Evolutionary conservation across 2,888 invertebrate species (phyloP).

Genomic region (Amitus sp.): DNA sequence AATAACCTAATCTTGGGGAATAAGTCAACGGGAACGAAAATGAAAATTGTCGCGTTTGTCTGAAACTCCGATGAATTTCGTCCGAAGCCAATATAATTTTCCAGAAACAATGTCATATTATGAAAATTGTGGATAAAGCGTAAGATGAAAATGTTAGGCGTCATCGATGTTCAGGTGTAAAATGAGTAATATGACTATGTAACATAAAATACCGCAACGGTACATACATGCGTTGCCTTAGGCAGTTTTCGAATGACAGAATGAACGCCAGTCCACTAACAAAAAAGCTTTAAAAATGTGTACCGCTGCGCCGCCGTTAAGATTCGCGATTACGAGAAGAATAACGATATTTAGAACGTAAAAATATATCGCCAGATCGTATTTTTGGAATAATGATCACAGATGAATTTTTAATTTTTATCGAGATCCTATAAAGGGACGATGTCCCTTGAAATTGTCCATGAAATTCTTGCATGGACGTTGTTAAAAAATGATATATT

Average conservation of each 20-base stretch:
- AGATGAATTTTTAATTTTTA: constrained; percentile 15
- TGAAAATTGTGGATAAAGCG: no score
- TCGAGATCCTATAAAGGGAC: constrained; percentile 3
- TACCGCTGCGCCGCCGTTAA: constrained; percentile 37
- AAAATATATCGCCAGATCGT: constrained; percentile 38
- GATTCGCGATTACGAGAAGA: constrained; percentile 25
- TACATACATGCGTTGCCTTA: constrained; percentile 45
- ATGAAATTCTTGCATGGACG: constrained; percentile 10
- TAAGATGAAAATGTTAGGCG: no score
- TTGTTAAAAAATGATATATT: constrained; percentile 9
- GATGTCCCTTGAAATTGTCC: constrained; percentile 8
- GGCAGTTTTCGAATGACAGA: constrained; percentile 46
- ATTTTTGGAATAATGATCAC: constrained; percentile 46
- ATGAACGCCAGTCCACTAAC: constrained; percentile 48
- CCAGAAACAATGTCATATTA: no score
- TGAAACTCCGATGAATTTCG: not conserved
- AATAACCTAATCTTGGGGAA: not conserved
- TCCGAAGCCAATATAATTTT: no score
- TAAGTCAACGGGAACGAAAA: no score
- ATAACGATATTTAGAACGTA: constrained; percentile 22
- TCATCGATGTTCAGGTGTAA: no score
- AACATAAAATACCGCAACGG: constrained; percentile 32
- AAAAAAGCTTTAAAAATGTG: constrained; percentile 35
- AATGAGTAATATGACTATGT: constrained; percentile 15
- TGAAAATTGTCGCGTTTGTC: no score